A percentile compares a stretch with the other conserved stretches of the same genome.
Evolutionary conservation across 1,140 invertebrate genomes (phyloP).

Genomic region (Rhagoletis zephyria): DNA sequence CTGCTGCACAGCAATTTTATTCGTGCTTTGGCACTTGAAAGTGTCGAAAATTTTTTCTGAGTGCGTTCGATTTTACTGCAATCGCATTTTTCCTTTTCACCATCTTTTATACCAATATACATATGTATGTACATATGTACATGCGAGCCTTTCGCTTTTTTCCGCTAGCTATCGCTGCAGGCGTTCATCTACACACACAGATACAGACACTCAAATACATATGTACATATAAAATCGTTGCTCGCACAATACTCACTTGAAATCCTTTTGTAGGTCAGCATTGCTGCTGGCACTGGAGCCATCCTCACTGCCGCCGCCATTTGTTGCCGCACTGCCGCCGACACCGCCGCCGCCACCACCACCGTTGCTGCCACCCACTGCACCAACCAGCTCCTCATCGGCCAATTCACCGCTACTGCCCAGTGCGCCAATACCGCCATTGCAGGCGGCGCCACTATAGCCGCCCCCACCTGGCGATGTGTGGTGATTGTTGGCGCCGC

Average conservation of each 20-base stretch:
- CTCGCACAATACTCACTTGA: constrained; percentile 53
- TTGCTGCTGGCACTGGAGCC: constrained; percentile 38
- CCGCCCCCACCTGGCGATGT: constrained; percentile 22
- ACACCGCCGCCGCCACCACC: neutral
- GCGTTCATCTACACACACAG: neutral
- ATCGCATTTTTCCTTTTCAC: neutral
- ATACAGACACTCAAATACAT: neutral
- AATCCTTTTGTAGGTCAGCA: constrained; percentile 56
- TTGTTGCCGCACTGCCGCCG: constrained; percentile 16
- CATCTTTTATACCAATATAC: neutral
- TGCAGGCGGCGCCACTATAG: constrained; percentile 17
- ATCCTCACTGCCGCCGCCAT: constrained; percentile 54
- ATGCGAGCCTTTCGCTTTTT: neutral
- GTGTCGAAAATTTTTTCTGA: constrained; percentile 31
- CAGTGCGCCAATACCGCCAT: constrained; percentile 58
- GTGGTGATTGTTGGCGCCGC: constrained; percentile 9
- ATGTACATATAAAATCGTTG: neutral
- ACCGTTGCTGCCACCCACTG: constrained; percentile 56
- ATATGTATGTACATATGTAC: neutral
- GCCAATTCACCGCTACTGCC: constrained; percentile 54
- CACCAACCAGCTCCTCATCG: constrained; percentile 63
- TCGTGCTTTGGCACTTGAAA: constrained; percentile 46
- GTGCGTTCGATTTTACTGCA: neutral
- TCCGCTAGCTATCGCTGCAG: neutral
- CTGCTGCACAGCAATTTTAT: neutral